phyloP scores from a whole-genome alignment of 2,797 vertebrate genomes.

The Cheirogaleus major region DNA sequence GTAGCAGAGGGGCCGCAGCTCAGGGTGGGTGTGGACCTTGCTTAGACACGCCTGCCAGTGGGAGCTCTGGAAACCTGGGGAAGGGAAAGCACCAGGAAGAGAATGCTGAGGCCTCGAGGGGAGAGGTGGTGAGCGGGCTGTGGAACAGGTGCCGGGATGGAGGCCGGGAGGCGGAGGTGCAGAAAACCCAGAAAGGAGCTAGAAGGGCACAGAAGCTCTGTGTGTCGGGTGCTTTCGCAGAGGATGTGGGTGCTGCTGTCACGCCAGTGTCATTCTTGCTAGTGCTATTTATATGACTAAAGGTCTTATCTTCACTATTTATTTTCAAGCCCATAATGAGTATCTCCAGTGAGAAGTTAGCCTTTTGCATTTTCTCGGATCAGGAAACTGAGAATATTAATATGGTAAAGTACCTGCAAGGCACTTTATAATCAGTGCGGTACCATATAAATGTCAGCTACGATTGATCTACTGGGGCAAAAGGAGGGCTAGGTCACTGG shows the following conservation, averaged over 20 bases:
- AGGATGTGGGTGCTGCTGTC: accelerated
- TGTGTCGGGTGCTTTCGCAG: not conserved
- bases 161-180: not conserved
- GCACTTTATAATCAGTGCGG: not conserved
- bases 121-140: not conserved
- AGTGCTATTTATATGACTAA: not conserved
- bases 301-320: not conserved
- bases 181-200: not conserved
- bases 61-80: not conserved
- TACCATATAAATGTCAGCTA: not conserved
- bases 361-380: not conserved
- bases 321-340: not conserved
- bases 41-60: not conserved
- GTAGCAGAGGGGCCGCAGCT: accelerated
- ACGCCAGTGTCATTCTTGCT: accelerated
- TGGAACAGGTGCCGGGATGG: no score
- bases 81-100: accelerated
- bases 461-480: not conserved
- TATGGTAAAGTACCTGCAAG: not conserved
- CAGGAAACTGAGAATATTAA: not conserved
- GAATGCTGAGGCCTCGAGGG: not conserved
- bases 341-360: not conserved
- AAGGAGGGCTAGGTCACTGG: not conserved
- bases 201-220: not conserved
- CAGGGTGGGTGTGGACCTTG: not conserved